phyloP scores from a whole-genome alignment of 2,797 vertebrate genomes.

The Squalus acanthias region DNA sequence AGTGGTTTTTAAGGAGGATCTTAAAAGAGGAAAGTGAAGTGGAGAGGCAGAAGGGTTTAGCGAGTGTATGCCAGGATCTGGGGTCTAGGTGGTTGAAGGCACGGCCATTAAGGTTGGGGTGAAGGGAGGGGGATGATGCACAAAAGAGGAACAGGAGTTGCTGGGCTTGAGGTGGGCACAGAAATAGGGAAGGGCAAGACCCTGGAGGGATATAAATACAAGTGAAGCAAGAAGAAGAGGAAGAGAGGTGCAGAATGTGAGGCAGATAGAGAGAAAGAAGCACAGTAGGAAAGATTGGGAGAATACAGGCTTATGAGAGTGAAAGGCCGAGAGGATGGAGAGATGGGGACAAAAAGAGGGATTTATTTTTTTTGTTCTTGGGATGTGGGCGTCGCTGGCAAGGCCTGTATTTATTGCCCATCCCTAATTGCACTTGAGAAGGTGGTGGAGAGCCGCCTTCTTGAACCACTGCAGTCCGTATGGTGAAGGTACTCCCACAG shows the following conservation, averaged over 20 bases:
- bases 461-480: no score
- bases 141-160: neutral
- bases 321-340: neutral
- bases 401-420: no score
- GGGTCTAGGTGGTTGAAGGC: neutral
- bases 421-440: no score
- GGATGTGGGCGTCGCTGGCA: no score
- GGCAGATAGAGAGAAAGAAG: neutral
- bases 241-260: neutral
- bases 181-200: neutral
- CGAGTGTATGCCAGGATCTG: neutral
- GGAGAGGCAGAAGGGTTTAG: neutral
- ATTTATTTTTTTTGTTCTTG: no score
- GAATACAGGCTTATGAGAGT: neutral
- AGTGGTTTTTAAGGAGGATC: neutral
- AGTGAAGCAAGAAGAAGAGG: neutral
- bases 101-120: neutral
- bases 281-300: no score
- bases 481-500: no score
- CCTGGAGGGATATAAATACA: neutral
- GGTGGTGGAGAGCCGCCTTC: no score
- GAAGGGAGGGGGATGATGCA: neutral
- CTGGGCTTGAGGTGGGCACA: neutral
- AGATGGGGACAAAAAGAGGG: no score
- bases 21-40: neutral